Evolutionary conservation across 2,888 invertebrate genomes (phyloP).

Genomic region (Xestoiulus laeticollis): DNA sequence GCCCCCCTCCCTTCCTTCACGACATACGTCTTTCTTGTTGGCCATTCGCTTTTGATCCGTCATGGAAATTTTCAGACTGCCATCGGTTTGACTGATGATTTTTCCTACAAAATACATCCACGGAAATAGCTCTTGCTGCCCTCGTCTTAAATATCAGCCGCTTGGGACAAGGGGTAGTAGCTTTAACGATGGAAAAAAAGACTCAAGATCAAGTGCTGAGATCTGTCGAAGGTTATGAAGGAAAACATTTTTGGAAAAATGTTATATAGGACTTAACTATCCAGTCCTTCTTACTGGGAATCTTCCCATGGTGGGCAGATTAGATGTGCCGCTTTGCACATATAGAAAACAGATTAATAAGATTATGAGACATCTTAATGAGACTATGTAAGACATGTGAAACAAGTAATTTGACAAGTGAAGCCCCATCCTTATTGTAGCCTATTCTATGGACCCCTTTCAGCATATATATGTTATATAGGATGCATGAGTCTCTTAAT

Average conservation of each 20-base stretch:
- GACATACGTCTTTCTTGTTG: not conserved
- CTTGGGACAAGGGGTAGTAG: not conserved
- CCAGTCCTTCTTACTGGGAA: not conserved
- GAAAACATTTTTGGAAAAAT: slow-evolving; percentile 23
- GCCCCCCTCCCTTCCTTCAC: not conserved
- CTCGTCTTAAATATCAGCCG: slow-evolving; percentile 39
- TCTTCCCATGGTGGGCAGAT: not conserved
- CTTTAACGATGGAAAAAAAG: slow-evolving; percentile 35
- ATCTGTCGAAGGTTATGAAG: slow-evolving; percentile 31
- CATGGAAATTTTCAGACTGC: not conserved
- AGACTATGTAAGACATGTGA: no score
- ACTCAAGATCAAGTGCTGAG: slow-evolving; percentile 21
- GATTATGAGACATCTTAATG: no score
- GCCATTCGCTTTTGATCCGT: slow-evolving; percentile 31
- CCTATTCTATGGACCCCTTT: no score
- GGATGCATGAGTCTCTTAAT: no score
- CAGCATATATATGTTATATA: no score
- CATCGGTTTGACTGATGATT: slow-evolving; percentile 31
- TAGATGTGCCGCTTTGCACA: not conserved
- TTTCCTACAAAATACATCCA: not conserved
- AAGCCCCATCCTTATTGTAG: no score
- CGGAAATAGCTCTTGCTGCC: slow-evolving; percentile 36
- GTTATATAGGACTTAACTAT: slow-evolving; percentile 32
- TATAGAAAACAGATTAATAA: no score
- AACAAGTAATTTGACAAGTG: no score